These are phyloP conservation scores for Crotalus tigris DNA, from an alignment of 2,113 vertebrate species.

Conservation along the genomic window DNA sequence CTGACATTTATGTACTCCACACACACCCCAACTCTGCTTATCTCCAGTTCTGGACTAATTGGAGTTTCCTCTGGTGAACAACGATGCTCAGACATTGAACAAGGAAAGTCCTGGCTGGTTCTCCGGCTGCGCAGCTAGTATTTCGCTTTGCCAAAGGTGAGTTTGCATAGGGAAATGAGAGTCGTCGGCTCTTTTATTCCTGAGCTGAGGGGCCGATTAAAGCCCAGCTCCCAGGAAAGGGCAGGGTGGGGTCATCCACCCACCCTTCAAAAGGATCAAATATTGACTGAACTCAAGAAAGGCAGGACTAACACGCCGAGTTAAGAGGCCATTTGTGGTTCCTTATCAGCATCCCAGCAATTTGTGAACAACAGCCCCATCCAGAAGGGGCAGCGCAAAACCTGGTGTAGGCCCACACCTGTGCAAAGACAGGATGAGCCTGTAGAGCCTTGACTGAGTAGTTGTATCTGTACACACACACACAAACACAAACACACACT, in stretches of 20 bases:
- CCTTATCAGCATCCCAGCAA: constrained; percentile 49
- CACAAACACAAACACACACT: not conserved
- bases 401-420: constrained; percentile 23
- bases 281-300: constrained; percentile 27
- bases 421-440: constrained; percentile 33
- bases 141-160: not conserved
- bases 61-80: not conserved
- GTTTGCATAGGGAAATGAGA: constrained; percentile 55
- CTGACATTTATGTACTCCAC: not conserved
- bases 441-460: not conserved
- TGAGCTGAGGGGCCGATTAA: not conserved
- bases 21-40: not conserved
- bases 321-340: constrained; percentile 38
- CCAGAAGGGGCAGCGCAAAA: constrained; percentile 34
- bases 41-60: not conserved
- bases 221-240: not conserved
- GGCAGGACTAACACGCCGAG: constrained; percentile 30
- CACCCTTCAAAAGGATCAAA: not conserved
- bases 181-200: not conserved
- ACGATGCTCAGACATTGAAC: fast-evolving
- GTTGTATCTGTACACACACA: not conserved
- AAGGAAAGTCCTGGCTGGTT: not conserved
- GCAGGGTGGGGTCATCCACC: not conserved
- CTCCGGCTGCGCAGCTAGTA: not conserved
- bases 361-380: constrained; percentile 34